Evolutionary conservation across 2,113 vertebrate genomes (phyloP).

Genomic region (Hippocampus abdominalis): DNA sequence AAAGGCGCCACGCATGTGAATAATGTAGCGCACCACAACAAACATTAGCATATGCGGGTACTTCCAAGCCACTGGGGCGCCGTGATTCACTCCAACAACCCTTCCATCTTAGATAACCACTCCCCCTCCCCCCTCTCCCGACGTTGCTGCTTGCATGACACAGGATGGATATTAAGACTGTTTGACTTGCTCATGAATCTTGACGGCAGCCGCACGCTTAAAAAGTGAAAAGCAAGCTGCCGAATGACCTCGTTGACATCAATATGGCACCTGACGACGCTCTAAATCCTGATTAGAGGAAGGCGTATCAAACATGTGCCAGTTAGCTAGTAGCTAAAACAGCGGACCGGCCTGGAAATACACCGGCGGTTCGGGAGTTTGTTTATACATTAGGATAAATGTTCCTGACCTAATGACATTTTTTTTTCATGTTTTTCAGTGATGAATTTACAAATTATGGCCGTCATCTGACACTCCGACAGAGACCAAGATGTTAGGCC

Average conservation of each 20-base stretch:
- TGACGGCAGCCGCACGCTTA: slow-evolving; percentile 40
- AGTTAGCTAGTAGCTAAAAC: slow-evolving; percentile 43
- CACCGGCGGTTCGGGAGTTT: too few species aligned
- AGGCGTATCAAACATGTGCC: slow-evolving; percentile 63
- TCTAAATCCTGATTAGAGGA: slow-evolving; percentile 53
- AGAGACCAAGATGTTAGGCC: too few species aligned
- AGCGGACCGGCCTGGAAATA: slow-evolving; percentile 34
- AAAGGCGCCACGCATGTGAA: slow-evolving; percentile 54
- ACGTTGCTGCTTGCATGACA: slow-evolving; percentile 36
- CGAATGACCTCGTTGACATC: slow-evolving; percentile 28
- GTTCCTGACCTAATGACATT: too few species aligned
- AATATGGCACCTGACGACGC: slow-evolving; percentile 41
- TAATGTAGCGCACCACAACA: slow-evolving; percentile 57
- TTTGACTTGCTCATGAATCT: slow-evolving; percentile 46
- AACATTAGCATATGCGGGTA: slow-evolving; percentile 61
- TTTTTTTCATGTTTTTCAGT: too few species aligned
- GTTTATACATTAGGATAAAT: too few species aligned
- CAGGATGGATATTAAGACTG: slow-evolving; percentile 39
- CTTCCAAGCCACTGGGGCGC: slow-evolving; percentile 54
- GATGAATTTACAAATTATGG: too few species aligned
- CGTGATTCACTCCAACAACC: slow-evolving; percentile 54
- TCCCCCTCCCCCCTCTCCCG: neutral
- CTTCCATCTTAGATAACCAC: neutral
- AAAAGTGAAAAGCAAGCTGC: slow-evolving; percentile 24
- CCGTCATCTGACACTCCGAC: too few species aligned